Conservation (phyloP, 2,113 vertebrate genomes). For the Naja naja region DNA sequence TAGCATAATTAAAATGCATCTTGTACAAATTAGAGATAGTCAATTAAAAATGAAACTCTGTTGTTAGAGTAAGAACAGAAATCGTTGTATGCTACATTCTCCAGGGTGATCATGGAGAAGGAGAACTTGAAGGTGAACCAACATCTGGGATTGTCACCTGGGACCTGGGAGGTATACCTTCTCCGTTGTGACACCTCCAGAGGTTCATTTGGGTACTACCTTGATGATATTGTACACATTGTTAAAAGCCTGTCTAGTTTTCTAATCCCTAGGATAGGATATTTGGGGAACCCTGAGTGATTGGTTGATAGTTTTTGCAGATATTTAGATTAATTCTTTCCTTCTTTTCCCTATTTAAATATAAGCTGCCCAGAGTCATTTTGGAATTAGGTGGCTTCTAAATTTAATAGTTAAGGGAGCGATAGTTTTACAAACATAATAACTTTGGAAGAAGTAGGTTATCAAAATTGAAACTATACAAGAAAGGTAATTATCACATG, state of each 20-base stretch:
- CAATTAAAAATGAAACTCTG: neutral
- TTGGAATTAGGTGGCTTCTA: neutral
- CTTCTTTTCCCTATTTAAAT: neutral
- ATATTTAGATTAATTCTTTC: neutral
- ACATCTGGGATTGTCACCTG: neutral
- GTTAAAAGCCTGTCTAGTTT: neutral
- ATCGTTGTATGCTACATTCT: neutral
- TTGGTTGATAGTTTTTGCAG: neutral
- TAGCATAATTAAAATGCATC: neutral
- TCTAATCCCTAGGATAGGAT: neutral
- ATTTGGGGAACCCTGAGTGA: neutral
- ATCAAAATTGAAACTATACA: conserved; percentile 20
- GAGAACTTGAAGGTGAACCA: neutral
- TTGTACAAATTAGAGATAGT: neutral
- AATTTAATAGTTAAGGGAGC: neutral
- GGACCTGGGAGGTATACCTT: neutral
- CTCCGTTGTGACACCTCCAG: neutral
- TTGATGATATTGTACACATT: neutral
- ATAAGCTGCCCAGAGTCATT: neutral
- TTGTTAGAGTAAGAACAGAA: neutral
- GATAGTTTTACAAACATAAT: conserved; percentile 16
- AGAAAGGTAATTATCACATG: conserved; percentile 34
- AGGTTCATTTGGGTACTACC: neutral
- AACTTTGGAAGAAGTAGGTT: conserved; percentile 14
- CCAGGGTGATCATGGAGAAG: neutral